Evolutionary conservation across 1,140 invertebrate species (phyloP).

Genomic region (Spodoptera litura): DNA sequence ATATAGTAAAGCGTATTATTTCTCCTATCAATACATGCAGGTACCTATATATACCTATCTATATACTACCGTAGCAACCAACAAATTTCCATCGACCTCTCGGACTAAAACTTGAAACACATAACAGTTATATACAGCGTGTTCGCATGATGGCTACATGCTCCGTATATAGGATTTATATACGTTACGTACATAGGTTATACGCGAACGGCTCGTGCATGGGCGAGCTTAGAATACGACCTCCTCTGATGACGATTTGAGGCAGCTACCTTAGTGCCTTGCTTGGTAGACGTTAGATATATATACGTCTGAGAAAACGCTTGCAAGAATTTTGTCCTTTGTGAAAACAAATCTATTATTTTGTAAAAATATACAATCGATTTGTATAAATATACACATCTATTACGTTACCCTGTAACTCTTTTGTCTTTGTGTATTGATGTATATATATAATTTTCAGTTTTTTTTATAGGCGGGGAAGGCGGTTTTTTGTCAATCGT

Average conservation of each 20-base stretch:
- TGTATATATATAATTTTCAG: too few species aligned
- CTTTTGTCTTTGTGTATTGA: too few species aligned
- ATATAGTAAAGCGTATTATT: too few species aligned
- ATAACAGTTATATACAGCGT: conserved; percentile 18
- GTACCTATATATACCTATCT: neutral
- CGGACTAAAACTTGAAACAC: conserved; percentile 31
- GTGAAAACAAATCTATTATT: too few species aligned
- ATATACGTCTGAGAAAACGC: neutral
- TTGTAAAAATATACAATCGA: too few species aligned
- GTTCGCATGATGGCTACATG: conserved; percentile 36
- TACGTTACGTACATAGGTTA: conserved; percentile 49
- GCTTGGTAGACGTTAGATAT: conserved; percentile 34
- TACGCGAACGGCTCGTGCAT: conserved; percentile 63
- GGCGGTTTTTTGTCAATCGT: too few species aligned
- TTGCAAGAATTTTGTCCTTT: neutral
- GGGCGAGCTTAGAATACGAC: conserved; percentile 67
- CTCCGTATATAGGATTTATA: conserved; percentile 45
- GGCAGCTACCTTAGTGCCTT: conserved; percentile 25
- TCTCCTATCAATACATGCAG: too few species aligned
- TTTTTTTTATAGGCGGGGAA: too few species aligned
- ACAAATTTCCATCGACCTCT: conserved; percentile 40
- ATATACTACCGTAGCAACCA: neutral
- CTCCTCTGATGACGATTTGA: conserved; percentile 71
- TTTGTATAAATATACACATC: too few species aligned
- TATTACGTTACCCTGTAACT: too few species aligned